Base-by-base conservation (phyloP, 2,888 invertebrate species). In the Thelaira solivaga region DNA sequence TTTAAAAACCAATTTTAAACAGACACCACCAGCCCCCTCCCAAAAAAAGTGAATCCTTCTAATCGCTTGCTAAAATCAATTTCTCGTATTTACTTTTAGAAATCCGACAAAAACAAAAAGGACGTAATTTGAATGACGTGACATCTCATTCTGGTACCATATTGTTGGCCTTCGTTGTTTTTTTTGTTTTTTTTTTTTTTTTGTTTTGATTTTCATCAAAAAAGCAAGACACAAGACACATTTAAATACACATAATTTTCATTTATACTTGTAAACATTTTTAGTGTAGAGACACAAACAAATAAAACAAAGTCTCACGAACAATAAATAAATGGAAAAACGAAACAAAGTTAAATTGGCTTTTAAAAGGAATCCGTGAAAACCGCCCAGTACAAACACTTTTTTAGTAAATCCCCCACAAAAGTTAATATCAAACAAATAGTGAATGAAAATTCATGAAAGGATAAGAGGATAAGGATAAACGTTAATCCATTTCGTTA, bases 311-410 rank as follows among this genome's bases (percentile, higher is more conserved):
- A 41, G 16, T 2, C 10, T 39, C 16, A 24, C 24, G 10, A 55
- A 24, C 5, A 36, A 11, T 11, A 3, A 36, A 11, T 11, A 3
- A 13, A 18, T 22, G n/a, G 8, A 29, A 39, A 26, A 45, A 3
- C 39, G 11, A 65, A 72, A 64, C 16, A 69, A 74, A 78, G 65
- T 74, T 78, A 71, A 74, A 78, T 78, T 74, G 41, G 39, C 39
- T 62, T 68, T 68, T 65, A 26, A 45, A 61, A 72, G 43, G 55
- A 49, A 41, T 61, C 65, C 45, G 61, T 62, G 55, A 71, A 68
- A 71, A 61, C 34, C 78, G 78, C 74, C 78, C 69, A 71, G 55
- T 49, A 41, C 43, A 78, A 65, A 74, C 78, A 78, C 78, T 64
- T 43, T n/a, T 47, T 51, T 1, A 10, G 24, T 29, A 36, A 67